Conservation (phyloP, 2,113 vertebrate species). For the Suricata suricatta region DNA sequence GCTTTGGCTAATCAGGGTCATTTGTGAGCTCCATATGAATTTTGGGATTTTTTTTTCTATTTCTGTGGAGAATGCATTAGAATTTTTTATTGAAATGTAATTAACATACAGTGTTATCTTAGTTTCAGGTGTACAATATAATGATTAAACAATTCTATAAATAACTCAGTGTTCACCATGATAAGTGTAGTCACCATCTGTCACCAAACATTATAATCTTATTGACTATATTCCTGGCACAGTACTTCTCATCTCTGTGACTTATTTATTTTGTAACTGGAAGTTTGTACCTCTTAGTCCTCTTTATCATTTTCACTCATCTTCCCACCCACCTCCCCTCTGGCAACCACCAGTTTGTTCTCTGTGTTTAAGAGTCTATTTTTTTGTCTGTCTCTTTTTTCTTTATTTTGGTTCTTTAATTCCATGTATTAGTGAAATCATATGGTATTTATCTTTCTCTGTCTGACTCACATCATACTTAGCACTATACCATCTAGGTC, state of each 20-base stretch:
- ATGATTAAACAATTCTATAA: neutral
- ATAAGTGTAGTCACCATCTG: neutral
- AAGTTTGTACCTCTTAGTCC: neutral
- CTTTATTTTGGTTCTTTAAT: neutral
- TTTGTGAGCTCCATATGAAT: neutral
- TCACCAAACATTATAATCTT: neutral
- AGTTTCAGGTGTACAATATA: neutral
- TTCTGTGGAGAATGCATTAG: neutral
- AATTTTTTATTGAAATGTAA: neutral
- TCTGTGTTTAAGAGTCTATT: neutral
- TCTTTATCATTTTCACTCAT: neutral
- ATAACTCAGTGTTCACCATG: neutral
- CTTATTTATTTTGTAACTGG: neutral
- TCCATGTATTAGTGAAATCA: neutral
- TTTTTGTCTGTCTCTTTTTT: neutral
- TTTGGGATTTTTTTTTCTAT: neutral
- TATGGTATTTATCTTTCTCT: neutral
- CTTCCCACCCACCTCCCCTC: neutral
- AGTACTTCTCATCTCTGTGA: neutral
- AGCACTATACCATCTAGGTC: neutral
- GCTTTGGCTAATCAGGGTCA: neutral
- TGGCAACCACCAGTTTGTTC: neutral
- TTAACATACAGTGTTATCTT: neutral
- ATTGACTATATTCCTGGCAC: neutral
- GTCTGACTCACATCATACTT: neutral